These are phyloP conservation scores for Ophiothrix spiculata DNA, from an alignment of 35 echinoderm and acorn worm genomes.

Conservation along the genomic window DNA sequence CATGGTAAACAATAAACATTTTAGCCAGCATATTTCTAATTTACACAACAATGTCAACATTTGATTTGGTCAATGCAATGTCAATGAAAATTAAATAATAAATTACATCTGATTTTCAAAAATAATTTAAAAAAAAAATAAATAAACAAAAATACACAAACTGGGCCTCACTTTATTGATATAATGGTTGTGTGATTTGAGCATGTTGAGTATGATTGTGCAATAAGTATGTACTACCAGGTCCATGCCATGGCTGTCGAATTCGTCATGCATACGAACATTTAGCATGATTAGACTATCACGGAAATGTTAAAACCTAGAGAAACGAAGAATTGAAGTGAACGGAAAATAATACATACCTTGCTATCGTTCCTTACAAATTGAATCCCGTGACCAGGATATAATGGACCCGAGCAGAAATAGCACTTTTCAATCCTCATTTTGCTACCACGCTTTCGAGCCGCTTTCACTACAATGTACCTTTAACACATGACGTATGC, in stretches of 20 bases:
- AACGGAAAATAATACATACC: conserved; percentile 34
- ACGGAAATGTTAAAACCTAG: neutral
- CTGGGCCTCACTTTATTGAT: neutral
- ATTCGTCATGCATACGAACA: no score
- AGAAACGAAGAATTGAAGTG: neutral
- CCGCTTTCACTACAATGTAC: no score
- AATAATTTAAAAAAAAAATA: neutral
- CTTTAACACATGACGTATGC: no score
- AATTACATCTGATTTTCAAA: no score
- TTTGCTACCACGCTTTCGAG: conserved; percentile 16
- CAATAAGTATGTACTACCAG: neutral
- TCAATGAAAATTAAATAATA: no score
- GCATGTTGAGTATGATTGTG: neutral
- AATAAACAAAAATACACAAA: neutral
- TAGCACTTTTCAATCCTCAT: conserved; percentile 99
- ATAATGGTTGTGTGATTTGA: neutral
- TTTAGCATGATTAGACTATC: no score
- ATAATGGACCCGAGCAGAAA: conserved; percentile 89
- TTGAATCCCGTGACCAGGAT: conserved; percentile 90
- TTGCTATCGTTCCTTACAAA: conserved; percentile 91
- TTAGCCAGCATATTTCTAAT: no score
- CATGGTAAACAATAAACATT: no score
- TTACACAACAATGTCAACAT: no score
- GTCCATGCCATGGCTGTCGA: no score
- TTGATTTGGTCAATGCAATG: no score